Percentiles rank a stretch among this genome's conserved stretches.
phyloP scores from a whole-genome alignment of 2,797 vertebrate species.

The Pantherophis alleghaniensis region DNA sequence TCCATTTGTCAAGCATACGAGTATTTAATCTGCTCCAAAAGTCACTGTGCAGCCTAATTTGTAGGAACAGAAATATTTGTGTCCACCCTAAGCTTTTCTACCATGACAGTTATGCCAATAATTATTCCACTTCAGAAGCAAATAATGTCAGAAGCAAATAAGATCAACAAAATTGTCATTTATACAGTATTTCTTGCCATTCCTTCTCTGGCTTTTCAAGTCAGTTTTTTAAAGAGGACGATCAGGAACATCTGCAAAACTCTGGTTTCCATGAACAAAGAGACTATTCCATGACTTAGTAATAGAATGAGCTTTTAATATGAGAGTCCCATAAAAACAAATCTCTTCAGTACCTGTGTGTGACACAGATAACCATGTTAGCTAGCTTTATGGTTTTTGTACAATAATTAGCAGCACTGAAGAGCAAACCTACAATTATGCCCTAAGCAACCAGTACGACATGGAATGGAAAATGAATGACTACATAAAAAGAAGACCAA shows the following conservation, averaged over 20 bases:
- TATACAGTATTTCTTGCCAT: slow-evolving; percentile 21
- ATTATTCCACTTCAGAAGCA: slow-evolving; percentile 28
- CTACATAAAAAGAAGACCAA: background rate
- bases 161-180: slow-evolving; percentile 33
- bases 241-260: slow-evolving; percentile 37
- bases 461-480: slow-evolving; percentile 55
- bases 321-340: background rate
- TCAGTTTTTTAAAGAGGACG: slow-evolving; percentile 17
- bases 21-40: background rate
- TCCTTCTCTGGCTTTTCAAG: slow-evolving; percentile 20
- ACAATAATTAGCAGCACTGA: slow-evolving; percentile 49
- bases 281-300: slow-evolving; percentile 24
- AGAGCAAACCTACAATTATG: slow-evolving; percentile 53
- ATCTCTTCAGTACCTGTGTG: slow-evolving; percentile 31
- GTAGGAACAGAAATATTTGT: background rate
- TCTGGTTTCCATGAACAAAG: slow-evolving; percentile 31
- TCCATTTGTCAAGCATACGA: background rate
- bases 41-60: slow-evolving; percentile 13
- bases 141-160: slow-evolving; percentile 24
- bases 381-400: slow-evolving; percentile 41
- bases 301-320: slow-evolving; percentile 28
- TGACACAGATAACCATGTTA: slow-evolving; percentile 37
- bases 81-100: background rate
- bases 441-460: slow-evolving; percentile 53
- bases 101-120: slow-evolving; percentile 33